Evolutionary conservation across 2,113 vertebrate species (phyloP).

Genomic region (Psammodynastes pulverulentus): DNA sequence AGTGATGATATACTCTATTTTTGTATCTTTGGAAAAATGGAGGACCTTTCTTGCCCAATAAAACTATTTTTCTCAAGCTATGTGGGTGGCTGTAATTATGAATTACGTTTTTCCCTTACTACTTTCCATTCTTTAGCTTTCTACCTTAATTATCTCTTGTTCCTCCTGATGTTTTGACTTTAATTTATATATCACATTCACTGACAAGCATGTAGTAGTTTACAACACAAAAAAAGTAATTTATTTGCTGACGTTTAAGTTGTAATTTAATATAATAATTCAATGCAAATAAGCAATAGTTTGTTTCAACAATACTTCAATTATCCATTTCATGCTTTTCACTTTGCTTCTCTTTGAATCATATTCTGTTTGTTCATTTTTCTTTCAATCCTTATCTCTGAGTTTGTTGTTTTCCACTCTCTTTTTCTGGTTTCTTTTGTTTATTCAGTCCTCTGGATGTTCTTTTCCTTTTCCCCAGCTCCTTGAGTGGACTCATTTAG

Average conservation of each 20-base stretch:
- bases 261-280: not conserved
- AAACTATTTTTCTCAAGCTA: not conserved
- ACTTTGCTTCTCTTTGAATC: not conserved
- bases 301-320: not conserved
- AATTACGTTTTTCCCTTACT: not conserved
- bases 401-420: not conserved
- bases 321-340: not conserved
- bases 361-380: not conserved
- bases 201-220: not conserved
- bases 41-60: not conserved
- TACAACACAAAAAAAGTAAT: not conserved
- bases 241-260: not conserved
- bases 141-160: not conserved
- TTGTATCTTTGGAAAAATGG: not conserved
- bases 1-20: slow-evolving; percentile 1
- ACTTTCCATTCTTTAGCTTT: not conserved
- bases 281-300: not conserved
- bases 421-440: not conserved
- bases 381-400: not conserved
- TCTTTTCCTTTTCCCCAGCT: slow-evolving; percentile 27
- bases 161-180: not conserved
- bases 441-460: not conserved
- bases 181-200: not conserved
- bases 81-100: not conserved
- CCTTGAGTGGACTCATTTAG: slow-evolving; percentile 42